Conservation (phyloP, 2,797 vertebrate genomes). For the Antennarius maculatus region DNA sequence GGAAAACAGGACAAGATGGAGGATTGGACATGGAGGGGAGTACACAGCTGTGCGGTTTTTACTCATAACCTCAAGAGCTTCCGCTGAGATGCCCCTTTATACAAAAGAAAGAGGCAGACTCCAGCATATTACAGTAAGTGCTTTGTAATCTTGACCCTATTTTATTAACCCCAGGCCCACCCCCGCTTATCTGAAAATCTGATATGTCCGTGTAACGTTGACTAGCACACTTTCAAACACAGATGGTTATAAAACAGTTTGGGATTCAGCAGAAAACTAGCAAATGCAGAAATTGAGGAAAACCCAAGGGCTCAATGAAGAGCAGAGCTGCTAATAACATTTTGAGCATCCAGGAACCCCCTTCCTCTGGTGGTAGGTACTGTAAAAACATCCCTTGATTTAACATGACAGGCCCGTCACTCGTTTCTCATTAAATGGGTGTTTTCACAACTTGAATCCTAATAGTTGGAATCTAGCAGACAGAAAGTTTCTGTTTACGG, state of each 20-base stretch:
- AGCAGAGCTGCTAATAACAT: constrained; percentile 33
- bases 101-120: constrained; percentile 74
- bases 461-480: constrained; percentile 37
- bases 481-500: neutral
- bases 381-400: constrained; percentile 39
- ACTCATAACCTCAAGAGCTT: constrained; percentile 80
- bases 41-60: constrained; percentile 73
- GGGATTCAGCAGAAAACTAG: constrained; percentile 59
- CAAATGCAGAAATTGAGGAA: constrained; percentile 42
- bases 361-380: constrained; percentile 35
- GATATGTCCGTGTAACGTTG: constrained; percentile 69
- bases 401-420: constrained; percentile 25
- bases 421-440: constrained; percentile 67
- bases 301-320: constrained; percentile 19
- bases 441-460: constrained; percentile 42
- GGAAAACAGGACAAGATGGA: constrained; percentile 64
- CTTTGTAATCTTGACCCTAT: constrained; percentile 81
- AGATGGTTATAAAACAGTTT: constrained; percentile 49
- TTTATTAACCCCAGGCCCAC: constrained; percentile 54
- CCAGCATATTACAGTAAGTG: constrained; percentile 86
- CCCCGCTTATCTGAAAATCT: constrained; percentile 53
- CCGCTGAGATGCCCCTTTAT: constrained; percentile 72
- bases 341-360: constrained; percentile 46
- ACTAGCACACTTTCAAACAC: constrained; percentile 51
- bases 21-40: constrained; percentile 49